Base-by-base conservation (phyloP, 2,888 invertebrate genomes). In the Nemotelus nigrinus region DNA sequence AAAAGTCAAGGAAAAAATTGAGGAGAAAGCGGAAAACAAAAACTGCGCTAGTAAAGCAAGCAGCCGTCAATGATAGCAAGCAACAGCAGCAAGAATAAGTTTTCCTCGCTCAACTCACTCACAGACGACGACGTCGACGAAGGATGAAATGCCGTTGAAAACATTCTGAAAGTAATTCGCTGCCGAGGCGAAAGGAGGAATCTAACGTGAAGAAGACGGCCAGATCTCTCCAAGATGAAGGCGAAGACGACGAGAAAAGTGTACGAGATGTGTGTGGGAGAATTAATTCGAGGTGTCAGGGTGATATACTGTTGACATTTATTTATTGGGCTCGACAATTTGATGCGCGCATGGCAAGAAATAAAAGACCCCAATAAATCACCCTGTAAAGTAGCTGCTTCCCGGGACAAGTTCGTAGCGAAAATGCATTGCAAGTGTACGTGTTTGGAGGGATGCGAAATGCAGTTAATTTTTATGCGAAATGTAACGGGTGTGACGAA, bases 281-380 rank as follows among this genome's bases (percentile, higher is more conserved):
- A 76, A 76, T 76, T 76, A 76, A 76, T 76, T 76, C 76, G 76
- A 65, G 65, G 76, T 76, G 76, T 76, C 76, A 65, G 76, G 48
- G 57, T 76, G 76, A 65, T 76, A 65, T 76, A 76, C 65, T 76
- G 76, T 64, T 76, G 76, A 76, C 76, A 65, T 76, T 76, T 76
- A 76, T 76, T 76, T 76, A 76, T 76, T 76, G 76, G 64, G 57
- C 76, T 76, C 76, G 76, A 76, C 76, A 76, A 63, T 65, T 76
- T 76, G 76, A 76, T 76, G 65, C 65, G 64, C 76, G 65, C 65
- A 76, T 76, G 71, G 71, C 71, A 71, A 71, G 71, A 55, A 71
- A 71, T 71, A 71, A 71, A 68, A 57, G 71, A 71, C 48, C 71
- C 71, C 71, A 71, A 71, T 71, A 71, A 71, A 71, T 71, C 71